phyloP scores from a whole-genome alignment of 2,113 vertebrate species.

The Propithecus coquereli region DNA sequence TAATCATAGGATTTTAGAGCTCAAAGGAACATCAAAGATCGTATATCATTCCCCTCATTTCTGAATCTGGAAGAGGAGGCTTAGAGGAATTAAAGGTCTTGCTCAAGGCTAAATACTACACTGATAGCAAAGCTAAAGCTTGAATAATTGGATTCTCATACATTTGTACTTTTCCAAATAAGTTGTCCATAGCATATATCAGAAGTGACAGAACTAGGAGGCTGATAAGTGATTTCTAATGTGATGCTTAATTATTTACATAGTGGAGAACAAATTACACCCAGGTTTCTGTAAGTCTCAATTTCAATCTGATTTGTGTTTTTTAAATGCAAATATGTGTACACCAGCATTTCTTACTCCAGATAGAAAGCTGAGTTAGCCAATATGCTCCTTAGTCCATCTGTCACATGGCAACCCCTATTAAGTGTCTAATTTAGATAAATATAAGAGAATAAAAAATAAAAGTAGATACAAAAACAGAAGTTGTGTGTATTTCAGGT shows the following conservation, averaged over 20 bases:
- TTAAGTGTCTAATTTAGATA: conserved; percentile 18
- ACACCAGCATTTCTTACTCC: background rate
- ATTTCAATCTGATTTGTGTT: background rate
- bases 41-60: background rate
- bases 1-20: background rate
- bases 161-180: conserved; percentile 23
- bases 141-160: conserved; percentile 2
- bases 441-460: conserved; percentile 2
- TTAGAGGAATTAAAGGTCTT: conserved; percentile 29
- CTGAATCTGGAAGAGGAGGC: background rate
- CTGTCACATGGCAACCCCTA: background rate
- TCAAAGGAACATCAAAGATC: background rate
- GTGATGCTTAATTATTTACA: conserved; percentile 38
- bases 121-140: background rate
- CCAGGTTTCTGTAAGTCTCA: conserved; percentile 13
- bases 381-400: background rate
- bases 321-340: background rate
- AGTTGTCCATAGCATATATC: background rate
- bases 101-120: background rate
- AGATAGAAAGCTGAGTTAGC: background rate
- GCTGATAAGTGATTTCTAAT: background rate
- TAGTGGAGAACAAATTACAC: conserved; percentile 29
- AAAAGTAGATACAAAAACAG: background rate
- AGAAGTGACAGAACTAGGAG: conserved; percentile 35
- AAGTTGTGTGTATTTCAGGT: background rate